Percentiles rank a stretch among this genome's conserved stretches.
These are phyloP conservation scores for Aphelenchoides bicaudatus DNA, from an alignment of 2,888 invertebrate species.

Conservation along the genomic window DNA sequence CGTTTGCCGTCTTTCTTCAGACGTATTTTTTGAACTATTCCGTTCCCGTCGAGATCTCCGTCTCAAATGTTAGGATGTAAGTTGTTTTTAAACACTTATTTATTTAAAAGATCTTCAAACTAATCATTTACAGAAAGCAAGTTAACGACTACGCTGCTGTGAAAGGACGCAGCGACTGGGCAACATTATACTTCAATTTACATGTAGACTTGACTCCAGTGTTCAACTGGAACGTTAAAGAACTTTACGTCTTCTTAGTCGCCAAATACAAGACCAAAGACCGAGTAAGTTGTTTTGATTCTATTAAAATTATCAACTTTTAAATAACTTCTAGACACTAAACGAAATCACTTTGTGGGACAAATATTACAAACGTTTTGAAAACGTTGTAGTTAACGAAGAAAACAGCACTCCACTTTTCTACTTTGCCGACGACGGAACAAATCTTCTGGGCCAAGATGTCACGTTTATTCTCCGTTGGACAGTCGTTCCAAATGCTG, in stretches of 20 bases:
- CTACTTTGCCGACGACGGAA: constrained; percentile 99
- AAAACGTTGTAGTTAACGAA: constrained; percentile 85
- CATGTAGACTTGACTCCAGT: constrained; percentile 79
- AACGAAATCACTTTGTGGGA: constrained; percentile 90
- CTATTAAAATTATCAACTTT: neutral
- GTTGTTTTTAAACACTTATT: constrained; percentile 62
- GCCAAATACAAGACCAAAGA: constrained; percentile 86
- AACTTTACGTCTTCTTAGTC: constrained; percentile 89
- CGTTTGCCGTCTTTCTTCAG: constrained; percentile 89
- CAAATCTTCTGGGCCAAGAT: constrained; percentile 89
- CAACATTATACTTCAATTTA: constrained; percentile 79
- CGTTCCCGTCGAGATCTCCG: constrained; percentile 78
- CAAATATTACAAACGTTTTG: constrained; percentile 88
- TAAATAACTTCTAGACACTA: constrained; percentile 62
- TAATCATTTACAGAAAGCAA: constrained; percentile 21
- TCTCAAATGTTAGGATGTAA: constrained; percentile 89
- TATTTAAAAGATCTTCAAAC: too few relatives aligned
- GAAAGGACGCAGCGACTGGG: constrained; percentile 83
- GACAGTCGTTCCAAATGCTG: constrained; percentile 97
- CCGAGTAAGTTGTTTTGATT: constrained; percentile 68
- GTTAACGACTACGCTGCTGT: constrained; percentile 35
- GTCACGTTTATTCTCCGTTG: constrained; percentile 84
- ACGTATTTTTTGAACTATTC: constrained; percentile 87
- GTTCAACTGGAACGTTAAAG: constrained; percentile 99
- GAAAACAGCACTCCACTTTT: constrained; percentile 73